Evolutionary conservation across 1,140 invertebrate species (phyloP), one percentile per base, ranked within the genome.

Genomic region (Drosophila leontia): DNA sequence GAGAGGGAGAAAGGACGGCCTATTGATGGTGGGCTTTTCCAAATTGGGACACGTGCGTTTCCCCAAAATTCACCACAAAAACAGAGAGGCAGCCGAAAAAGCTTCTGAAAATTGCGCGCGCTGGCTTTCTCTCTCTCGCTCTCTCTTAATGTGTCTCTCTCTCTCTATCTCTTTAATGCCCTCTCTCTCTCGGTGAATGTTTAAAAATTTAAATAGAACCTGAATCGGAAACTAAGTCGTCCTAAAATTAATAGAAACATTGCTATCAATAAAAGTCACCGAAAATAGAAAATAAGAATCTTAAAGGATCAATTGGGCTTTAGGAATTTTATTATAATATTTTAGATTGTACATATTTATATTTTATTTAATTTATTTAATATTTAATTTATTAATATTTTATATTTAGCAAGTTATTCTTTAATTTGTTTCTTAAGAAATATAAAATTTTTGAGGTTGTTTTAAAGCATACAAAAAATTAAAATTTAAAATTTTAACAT

Each of bases 21-120:
- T 56, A 39, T 56, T 56, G 53, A 44, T 60, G 44, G 68, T 64
- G 72, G 58, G 63, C 77, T 68, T 69, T 74, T 65, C 70, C 68
- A 72, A 87, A 87, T 50, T 84, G 85, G 84, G 71, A 88, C 84
- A 87, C 84, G 84, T 87, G 84, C 87, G 77, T 78, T 60, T 62
- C 53, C 26, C 75, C 58, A 65, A 74, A 83, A 90, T 69, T 87
- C 84, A 87, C 84, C 84, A 87, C 84, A 87, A 87, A 88, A 87
- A 87, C 83, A 87, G 85, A 87, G 77, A 87, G 48, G 45, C 50
- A 51, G 45, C 56, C 58, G 19, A 59, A 58, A 87, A 88, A 88
- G 72, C 84, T 86, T 34, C 39, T 26, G 19, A 7, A 68, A 50
- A 76, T 50, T 65, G 45, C 74, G 57, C 60, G 59, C 68, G 61